These are phyloP conservation scores for Hylaeus anthracinus DNA, from an alignment of 1,140 invertebrate species.

Conservation along the genomic window DNA sequence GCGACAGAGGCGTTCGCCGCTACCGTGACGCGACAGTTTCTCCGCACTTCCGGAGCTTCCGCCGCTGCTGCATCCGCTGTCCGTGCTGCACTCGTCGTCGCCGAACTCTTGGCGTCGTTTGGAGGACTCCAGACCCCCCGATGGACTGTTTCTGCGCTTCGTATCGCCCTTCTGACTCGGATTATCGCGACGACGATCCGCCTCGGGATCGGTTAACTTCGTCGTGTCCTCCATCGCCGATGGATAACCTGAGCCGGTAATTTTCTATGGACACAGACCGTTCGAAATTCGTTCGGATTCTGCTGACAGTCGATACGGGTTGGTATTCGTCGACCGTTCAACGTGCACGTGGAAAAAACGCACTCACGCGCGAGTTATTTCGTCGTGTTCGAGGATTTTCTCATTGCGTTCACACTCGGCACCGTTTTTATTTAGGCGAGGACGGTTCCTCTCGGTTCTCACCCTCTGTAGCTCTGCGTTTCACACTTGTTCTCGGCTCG, in stretches of 20 bases:
- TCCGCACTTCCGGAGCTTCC: conserved; percentile 73
- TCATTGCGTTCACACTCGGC: too few species aligned
- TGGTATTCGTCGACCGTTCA: background rate
- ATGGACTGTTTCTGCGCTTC: background rate
- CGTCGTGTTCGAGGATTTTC: too few species aligned
- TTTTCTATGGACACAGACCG: too few species aligned
- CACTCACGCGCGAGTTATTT: background rate
- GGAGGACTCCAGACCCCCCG: background rate
- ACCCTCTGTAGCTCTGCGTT: background rate
- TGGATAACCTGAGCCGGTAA: background rate
- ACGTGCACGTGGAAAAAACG: background rate
- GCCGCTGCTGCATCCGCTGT: conserved; percentile 77
- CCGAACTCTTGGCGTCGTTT: conserved; percentile 49
- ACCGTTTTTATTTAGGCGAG: too few species aligned
- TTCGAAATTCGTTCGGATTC: background rate
- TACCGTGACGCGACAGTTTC: conserved; percentile 66
- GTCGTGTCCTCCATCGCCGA: conserved; percentile 68
- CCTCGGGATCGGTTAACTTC: conserved; percentile 56
- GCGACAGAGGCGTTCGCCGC: conserved; percentile 66
- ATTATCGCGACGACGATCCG: background rate
- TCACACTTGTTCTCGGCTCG: background rate
- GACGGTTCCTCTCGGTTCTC: too few species aligned
- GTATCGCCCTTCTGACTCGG: background rate
- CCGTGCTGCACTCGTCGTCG: conserved; percentile 76
- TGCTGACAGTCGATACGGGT: background rate